Evolutionary conservation across 2,888 invertebrate species (phyloP).

Genomic region (Napeogenes inachia): DNA sequence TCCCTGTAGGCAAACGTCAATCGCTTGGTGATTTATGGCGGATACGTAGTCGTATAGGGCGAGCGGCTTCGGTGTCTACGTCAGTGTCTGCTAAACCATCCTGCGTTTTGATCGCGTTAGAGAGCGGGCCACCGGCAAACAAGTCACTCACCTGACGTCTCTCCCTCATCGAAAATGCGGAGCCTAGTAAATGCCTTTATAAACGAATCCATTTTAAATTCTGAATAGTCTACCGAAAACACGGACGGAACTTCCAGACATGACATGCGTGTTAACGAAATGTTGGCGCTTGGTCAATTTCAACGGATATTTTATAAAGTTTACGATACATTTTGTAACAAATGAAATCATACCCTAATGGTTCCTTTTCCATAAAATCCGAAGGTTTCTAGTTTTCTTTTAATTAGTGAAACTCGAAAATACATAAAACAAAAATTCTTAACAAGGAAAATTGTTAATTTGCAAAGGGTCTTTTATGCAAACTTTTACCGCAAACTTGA

Average conservation of each 20-base stretch:
- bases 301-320: slow-evolving; percentile 50
- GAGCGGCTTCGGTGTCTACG: slow-evolving; percentile 37
- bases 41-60: slow-evolving; percentile 43
- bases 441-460: slow-evolving; percentile 56
- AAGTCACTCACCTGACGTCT: slow-evolving; percentile 74
- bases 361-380: slow-evolving; percentile 33
- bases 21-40: slow-evolving; percentile 74
- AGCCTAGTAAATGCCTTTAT: slow-evolving; percentile 70
- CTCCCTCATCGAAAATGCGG: slow-evolving; percentile 72
- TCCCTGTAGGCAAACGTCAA: slow-evolving; percentile 76
- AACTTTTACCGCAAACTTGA: slow-evolving; percentile 65
- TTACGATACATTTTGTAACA: slow-evolving; percentile 47
- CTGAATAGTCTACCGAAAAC: slow-evolving; percentile 68
- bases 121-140: slow-evolving; percentile 64
- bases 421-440: slow-evolving; percentile 45
- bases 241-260: slow-evolving; percentile 68
- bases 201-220: slow-evolving; percentile 74
- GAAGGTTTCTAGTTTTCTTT: slow-evolving; percentile 40
- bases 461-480: slow-evolving; percentile 62
- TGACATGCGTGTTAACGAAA: slow-evolving; percentile 73
- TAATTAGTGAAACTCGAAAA: slow-evolving; percentile 43
- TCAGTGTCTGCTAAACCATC: slow-evolving; percentile 69
- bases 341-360: slow-evolving; percentile 48
- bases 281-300: slow-evolving; percentile 66
- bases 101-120: slow-evolving; percentile 67